Evolutionary conservation across 2,888 invertebrate genomes (phyloP).

Genomic region (Amiota communis): DNA sequence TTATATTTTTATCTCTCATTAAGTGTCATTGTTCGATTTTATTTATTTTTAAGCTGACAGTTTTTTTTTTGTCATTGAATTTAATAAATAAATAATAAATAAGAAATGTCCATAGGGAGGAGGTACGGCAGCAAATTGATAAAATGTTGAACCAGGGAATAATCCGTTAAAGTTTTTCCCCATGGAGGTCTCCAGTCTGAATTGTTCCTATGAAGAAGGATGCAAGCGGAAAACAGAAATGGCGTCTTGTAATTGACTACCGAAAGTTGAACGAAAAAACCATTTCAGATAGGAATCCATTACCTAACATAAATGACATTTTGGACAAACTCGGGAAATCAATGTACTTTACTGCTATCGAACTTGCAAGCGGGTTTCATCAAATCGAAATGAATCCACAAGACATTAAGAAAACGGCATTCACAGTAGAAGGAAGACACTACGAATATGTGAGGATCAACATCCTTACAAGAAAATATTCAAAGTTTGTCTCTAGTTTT

Average conservation of each 20-base stretch:
- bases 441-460: conserved; percentile 20
- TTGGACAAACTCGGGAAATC: neutral
- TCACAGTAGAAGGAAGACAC: conserved; percentile 35
- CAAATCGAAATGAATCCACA: neutral
- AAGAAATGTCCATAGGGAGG: too few species aligned
- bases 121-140: neutral
- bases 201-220: conserved; percentile 18
- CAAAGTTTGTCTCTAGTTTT: neutral
- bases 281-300: conserved; percentile 26
- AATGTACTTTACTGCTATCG: neutral
- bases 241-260: neutral
- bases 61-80: too few species aligned
- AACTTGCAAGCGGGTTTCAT: neutral
- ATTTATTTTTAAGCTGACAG: too few species aligned
- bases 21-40: too few species aligned
- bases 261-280: conserved; percentile 11
- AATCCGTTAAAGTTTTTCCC: neutral
- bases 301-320: conserved; percentile 34
- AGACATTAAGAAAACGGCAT: conserved; percentile 33
- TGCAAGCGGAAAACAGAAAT: conserved; percentile 20
- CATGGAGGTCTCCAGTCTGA: conserved; percentile 33
- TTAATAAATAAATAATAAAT: too few species aligned
- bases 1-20: too few species aligned
- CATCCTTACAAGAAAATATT: neutral
- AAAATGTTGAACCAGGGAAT: conserved; percentile 3